A percentile compares a stretch with the other conserved stretches of the same genome.
Evolutionary conservation across 2,797 vertebrate genomes (phyloP).

Genomic region (Cirrhinus mrigala): DNA sequence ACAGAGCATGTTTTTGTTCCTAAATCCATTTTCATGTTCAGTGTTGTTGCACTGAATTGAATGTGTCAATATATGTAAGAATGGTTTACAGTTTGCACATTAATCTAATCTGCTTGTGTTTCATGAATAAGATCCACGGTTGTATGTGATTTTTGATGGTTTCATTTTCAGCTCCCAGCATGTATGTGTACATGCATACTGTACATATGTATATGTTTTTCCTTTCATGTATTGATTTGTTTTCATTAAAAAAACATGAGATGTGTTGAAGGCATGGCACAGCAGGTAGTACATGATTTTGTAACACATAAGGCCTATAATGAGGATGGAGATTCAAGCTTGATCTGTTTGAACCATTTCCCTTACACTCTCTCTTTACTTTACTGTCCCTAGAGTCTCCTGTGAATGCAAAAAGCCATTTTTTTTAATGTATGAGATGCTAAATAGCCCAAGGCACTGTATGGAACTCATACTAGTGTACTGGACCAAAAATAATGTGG

Average conservation of each 20-base stretch:
- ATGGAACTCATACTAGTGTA: slow-evolving; percentile 75
- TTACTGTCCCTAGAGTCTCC: background rate
- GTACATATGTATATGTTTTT: background rate
- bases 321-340: background rate
- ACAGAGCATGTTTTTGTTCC: background rate
- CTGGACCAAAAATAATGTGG: slow-evolving; percentile 80
- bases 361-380: background rate
- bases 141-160: background rate
- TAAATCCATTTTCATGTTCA: slow-evolving; percentile 12
- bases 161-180: background rate
- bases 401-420: background rate
- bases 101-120: background rate
- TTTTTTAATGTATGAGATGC: slow-evolving; percentile 71
- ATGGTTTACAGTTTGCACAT: slow-evolving; percentile 1
- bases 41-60: background rate
- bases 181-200: slow-evolving; percentile 23
- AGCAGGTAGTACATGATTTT: background rate
- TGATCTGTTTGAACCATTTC: background rate
- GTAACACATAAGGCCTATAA: background rate
- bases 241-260: slow-evolving; percentile 69
- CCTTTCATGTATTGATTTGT: slow-evolving; percentile 67
- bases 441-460: slow-evolving; percentile 72
- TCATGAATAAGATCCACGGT: background rate
- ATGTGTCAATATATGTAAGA: background rate
- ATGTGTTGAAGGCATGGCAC: background rate